Evolutionary conservation across 2,797 vertebrate genomes (phyloP).

Genomic region (Phaenicophaeus curvirostris): DNA sequence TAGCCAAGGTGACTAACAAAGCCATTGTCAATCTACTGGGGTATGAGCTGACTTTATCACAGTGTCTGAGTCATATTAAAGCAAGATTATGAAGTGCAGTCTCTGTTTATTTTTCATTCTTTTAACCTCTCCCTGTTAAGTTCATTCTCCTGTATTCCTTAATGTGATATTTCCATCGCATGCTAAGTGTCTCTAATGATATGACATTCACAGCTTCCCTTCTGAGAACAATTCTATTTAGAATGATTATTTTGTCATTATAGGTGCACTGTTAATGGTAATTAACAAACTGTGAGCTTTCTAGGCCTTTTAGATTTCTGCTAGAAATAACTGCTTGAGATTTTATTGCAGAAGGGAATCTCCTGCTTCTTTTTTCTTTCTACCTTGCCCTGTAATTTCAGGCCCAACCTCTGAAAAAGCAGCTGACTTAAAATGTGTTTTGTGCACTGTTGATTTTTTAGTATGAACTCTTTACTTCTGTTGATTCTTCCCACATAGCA

Average conservation of each 20-base stretch:
- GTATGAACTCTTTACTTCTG: neutral
- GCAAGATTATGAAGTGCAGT: fast-evolving
- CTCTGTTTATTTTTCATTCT: fast-evolving
- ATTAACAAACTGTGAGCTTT: neutral
- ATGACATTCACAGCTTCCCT: neutral
- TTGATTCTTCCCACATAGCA: neutral
- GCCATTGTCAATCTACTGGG: no score
- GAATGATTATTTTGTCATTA: neutral
- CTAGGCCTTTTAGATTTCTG: neutral
- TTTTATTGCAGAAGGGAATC: neutral
- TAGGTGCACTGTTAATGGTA: neutral
- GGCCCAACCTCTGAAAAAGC: neutral
- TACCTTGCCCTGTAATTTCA: neutral
- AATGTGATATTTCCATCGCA: neutral
- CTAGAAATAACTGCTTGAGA: neutral
- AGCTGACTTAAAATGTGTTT: neutral
- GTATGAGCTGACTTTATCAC: neutral
- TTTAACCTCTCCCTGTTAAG: neutral
- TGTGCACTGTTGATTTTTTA: neutral
- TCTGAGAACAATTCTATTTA: neutral
- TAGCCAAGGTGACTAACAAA: no score
- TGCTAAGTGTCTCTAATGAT: neutral
- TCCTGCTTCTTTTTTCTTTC: neutral
- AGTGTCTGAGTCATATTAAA: neutral
- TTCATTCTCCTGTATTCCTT: neutral